Percentiles rank a stretch among this genome's conserved stretches.
Evolutionary conservation across 2,888 invertebrate species (phyloP).

Genomic region (Callimorpha dominula): DNA sequence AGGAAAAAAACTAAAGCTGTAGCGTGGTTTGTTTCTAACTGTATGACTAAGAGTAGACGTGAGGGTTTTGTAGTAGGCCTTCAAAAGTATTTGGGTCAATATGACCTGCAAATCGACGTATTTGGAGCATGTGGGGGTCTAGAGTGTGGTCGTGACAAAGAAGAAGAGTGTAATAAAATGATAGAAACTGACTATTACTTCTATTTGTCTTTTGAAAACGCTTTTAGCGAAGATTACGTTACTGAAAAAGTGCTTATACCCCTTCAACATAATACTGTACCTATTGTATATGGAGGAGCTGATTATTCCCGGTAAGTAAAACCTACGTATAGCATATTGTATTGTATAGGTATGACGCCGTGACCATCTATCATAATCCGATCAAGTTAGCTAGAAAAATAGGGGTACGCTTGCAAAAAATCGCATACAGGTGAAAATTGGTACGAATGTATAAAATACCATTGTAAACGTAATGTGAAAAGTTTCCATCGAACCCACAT

Average conservation of each 20-base stretch:
- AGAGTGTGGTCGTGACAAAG: constrained; percentile 48
- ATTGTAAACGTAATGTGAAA: too few species aligned
- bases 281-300: constrained; percentile 89
- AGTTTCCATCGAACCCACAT: too few species aligned
- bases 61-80: constrained; percentile 34
- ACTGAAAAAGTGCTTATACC: constrained; percentile 69
- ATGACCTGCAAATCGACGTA: constrained; percentile 43
- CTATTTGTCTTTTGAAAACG: constrained; percentile 74
- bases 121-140: constrained; percentile 50
- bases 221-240: constrained; percentile 68
- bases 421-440: too few species aligned
- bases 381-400: too few species aligned
- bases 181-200: constrained; percentile 61
- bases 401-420: too few species aligned
- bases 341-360: background rate
- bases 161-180: constrained; percentile 56
- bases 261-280: constrained; percentile 84
- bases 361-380: background rate
- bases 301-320: constrained; percentile 63
- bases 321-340: background rate
- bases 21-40: constrained; percentile 63
- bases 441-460: too few species aligned
- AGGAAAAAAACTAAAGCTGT: constrained; percentile 55
- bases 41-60: constrained; percentile 41
- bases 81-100: constrained; percentile 34